Evolutionary conservation across 1,140 invertebrate species (phyloP).

Genomic region (Oncopeltus fasciatus): DNA sequence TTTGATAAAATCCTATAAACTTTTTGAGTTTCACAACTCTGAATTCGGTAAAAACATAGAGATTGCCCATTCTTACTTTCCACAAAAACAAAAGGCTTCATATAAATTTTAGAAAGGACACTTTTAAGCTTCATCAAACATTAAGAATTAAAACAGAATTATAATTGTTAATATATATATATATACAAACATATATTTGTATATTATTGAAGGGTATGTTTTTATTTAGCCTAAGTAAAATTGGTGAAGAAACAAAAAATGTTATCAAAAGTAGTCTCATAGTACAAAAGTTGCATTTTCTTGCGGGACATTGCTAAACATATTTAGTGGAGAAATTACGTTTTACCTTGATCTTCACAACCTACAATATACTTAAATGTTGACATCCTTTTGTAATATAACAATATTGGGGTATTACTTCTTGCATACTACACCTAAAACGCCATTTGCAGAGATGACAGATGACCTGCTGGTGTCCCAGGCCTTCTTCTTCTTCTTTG

Average conservation of each 20-base stretch:
- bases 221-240: no score
- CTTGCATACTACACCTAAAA: not conserved
- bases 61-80: no score
- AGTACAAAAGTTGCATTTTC: not conserved
- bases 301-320: not conserved
- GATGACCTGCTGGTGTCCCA: constrained; percentile 23
- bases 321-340: not conserved
- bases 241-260: not conserved
- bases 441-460: constrained; percentile 25
- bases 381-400: not conserved
- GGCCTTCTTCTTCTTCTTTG: constrained; percentile 18
- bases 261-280: not conserved
- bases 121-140: no score
- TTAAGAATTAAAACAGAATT: no score
- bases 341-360: not conserved
- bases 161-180: no score
- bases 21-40: no score
- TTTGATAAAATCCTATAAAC: no score
- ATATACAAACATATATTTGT: no score
- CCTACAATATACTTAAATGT: not conserved
- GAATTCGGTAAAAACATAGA: no score
- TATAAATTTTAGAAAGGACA: no score
- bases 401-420: not conserved
- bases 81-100: no score
- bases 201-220: no score